These are phyloP conservation scores for Lemur catta DNA, from an alignment of 2,797 vertebrate genomes.

Conservation along the genomic window DNA sequence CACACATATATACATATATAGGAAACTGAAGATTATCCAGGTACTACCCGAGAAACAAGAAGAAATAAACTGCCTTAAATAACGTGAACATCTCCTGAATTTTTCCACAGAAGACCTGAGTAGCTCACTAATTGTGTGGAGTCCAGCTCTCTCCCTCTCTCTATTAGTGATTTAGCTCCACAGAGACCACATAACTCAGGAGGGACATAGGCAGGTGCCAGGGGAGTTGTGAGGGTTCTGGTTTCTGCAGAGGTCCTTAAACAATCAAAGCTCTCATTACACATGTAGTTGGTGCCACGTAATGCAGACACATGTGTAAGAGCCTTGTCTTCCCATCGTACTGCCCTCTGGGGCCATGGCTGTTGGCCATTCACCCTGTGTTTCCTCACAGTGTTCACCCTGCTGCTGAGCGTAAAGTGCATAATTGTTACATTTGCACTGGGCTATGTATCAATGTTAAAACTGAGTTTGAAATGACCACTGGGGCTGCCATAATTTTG, in stretches of 20 bases:
- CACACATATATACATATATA: too few species aligned
- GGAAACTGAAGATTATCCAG: background rate
- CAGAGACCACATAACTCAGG: background rate
- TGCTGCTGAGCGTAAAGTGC: background rate
- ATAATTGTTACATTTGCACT: background rate
- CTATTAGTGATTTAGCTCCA: background rate
- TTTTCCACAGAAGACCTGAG: background rate
- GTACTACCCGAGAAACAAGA: background rate
- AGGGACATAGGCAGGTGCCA: background rate
- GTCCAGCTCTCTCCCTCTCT: background rate
- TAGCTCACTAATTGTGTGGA: background rate
- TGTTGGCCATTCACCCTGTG: background rate
- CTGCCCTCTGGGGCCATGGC: background rate
- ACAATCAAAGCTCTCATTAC: background rate
- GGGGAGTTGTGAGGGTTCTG: background rate
- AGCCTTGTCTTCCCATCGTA: background rate
- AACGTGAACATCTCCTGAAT: background rate
- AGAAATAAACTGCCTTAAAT: background rate
- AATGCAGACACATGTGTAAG: fast-evolving
- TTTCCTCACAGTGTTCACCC: background rate
- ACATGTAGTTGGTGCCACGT: background rate
- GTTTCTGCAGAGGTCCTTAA: background rate
- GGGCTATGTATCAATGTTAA: background rate
- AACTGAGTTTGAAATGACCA: background rate
- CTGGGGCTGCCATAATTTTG: background rate